These are phyloP conservation scores for Cerceris ruficornis DNA, from an alignment of 2,888 invertebrate genomes.

Conservation along the genomic window DNA sequence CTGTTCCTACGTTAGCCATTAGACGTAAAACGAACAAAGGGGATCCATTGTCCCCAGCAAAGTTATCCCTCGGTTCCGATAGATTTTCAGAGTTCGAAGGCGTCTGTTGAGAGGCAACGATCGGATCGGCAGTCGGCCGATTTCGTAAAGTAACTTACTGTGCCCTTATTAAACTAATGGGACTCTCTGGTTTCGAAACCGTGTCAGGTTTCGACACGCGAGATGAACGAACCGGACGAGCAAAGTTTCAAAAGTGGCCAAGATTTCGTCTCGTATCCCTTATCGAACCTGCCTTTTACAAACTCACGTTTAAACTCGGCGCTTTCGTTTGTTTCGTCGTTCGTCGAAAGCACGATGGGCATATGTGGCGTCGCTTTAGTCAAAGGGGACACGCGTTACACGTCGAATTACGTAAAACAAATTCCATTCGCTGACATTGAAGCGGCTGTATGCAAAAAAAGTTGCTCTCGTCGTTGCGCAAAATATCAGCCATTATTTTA, in stretches of 20 bases:
- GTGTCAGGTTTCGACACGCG: constrained; percentile 64
- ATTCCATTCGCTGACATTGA: constrained; percentile 10
- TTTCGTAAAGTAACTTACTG: constrained; percentile 66
- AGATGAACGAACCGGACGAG: constrained; percentile 63
- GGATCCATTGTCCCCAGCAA: background rate
- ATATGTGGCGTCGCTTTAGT: background rate
- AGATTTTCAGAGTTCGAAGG: background rate
- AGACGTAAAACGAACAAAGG: no score
- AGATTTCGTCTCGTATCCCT: constrained; percentile 52
- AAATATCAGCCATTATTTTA: background rate
- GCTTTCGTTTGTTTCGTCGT: background rate
- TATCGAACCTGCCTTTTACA: constrained; percentile 32
- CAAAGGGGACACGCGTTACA: constrained; percentile 2
- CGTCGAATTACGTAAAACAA: constrained; percentile 12
- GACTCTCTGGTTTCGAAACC: constrained; percentile 66
- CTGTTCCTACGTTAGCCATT: no score
- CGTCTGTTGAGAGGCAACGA: constrained; percentile 16
- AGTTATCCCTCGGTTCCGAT: background rate
- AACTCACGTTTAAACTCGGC: constrained; percentile 1
- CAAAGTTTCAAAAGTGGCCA: constrained; percentile 63
- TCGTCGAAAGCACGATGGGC: background rate
- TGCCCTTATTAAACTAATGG: constrained; percentile 72
- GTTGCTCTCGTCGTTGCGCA: background rate
- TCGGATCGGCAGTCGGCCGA: constrained; percentile 46
- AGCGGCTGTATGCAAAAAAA: background rate